Base-by-base conservation (phyloP, 2,888 invertebrate species). In the Parnassius smintheus region DNA sequence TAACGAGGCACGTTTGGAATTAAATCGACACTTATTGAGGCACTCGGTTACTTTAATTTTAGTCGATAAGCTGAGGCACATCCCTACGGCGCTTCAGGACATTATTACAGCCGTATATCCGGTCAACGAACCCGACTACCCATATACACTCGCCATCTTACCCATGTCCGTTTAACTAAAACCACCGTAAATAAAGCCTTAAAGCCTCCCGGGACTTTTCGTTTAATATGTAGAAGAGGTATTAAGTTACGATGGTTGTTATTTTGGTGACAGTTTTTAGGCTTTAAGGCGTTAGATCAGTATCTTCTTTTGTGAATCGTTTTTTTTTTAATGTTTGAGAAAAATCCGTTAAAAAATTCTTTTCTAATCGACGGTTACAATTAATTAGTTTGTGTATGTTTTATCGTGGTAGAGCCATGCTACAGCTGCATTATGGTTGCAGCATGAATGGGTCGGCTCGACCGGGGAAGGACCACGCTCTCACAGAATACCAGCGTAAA, bases 71-170 rank as follows among this genome's bases (percentile, higher is more conserved):
- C 9, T 49, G 13, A 12, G 53, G 66, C 68, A 66, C 72, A 61
- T 71, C 75, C 66, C 77, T 78, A 75, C n/a, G 65, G 66, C 73
- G 61, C 74, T 70, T 69, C 68, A 63, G 80, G 81, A 73, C 69
- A 74, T 74, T 74, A 78, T 77, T 76, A 77, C 71, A 67, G 72
- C 75, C 75, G 75, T 72, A 77, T 72, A 73, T 72, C 70, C 74
- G 78, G 76, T 76, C 82, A 74, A 67, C 59, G 78, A 81, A 71
- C 78, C 67, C 65, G 55, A 48, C 59, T 64, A 65, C 66, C 62
- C 66, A 61, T 59, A 61, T n/a, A 45, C 13, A 62, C 64, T 45
- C 58, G 62, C 55, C 35, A 25, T 51, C 56, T 35, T 55, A 60
- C 57, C 50, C 56, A 58, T 44, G 42, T 48, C 46, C 41, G 25